These are phyloP conservation scores for Spinibarbus caldwelli DNA, from an alignment of 2,797 vertebrate genomes.

Conservation along the genomic window DNA sequence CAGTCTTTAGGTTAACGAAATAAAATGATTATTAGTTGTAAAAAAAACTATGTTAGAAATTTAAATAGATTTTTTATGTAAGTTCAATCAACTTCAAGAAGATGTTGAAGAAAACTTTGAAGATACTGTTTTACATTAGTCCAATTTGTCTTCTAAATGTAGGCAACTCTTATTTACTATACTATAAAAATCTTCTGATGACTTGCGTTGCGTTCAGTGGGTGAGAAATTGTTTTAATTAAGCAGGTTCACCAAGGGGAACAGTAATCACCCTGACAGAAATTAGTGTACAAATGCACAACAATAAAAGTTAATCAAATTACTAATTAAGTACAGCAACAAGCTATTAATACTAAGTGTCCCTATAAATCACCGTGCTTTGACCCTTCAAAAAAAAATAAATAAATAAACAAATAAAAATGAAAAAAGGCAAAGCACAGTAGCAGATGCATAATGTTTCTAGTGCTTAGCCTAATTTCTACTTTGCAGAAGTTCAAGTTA, in stretches of 20 bases:
- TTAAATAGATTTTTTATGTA: not conserved
- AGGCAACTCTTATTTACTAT: not conserved
- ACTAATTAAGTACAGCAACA: not conserved
- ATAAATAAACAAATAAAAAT: not conserved
- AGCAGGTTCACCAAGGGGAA: not conserved
- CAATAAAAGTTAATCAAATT: not conserved
- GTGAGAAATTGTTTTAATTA: constrained; percentile 2
- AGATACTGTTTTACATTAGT: not conserved
- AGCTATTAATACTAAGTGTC: constrained; percentile 2
- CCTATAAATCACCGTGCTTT: not conserved
- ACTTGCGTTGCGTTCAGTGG: not conserved
- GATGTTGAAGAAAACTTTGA: not conserved
- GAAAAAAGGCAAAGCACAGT: not conserved
- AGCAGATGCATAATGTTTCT: not conserved
- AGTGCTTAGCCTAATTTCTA: not conserved
- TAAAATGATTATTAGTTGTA: not conserved
- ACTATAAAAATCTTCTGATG: not conserved
- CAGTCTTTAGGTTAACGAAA: not conserved
- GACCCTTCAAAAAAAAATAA: not conserved
- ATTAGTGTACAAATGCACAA: constrained; percentile 4
- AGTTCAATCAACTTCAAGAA: not conserved
- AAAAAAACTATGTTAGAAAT: too few relatives aligned
- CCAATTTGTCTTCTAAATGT: not conserved
- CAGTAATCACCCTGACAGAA: not conserved
- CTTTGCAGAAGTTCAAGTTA: not conserved